Evolutionary conservation across 2,888 invertebrate genomes (phyloP).

Genomic region (Andrena trimmerana): DNA sequence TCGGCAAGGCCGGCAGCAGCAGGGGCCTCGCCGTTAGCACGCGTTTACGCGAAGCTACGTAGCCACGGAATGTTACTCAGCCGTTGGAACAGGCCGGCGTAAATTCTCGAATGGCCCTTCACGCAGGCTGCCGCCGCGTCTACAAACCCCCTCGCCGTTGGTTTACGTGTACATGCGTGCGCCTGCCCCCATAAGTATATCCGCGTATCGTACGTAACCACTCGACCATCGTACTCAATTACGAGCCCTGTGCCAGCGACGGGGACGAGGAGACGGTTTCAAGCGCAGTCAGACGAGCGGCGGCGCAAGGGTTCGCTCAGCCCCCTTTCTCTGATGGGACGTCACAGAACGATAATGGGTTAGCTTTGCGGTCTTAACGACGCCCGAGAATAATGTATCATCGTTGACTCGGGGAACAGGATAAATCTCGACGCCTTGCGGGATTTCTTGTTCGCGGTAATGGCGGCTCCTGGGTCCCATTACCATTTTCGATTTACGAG

Average conservation of each 20-base stretch:
- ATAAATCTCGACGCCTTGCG: slow-evolving; percentile 65
- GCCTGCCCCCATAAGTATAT: slow-evolving; percentile 41
- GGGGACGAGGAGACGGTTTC: slow-evolving; percentile 39
- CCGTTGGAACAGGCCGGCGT: slow-evolving; percentile 49
- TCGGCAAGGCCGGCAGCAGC: not conserved
- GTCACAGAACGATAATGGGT: slow-evolving; percentile 39
- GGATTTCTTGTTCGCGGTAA: slow-evolving; percentile 65
- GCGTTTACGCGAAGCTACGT: slow-evolving; percentile 56
- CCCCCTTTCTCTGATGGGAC: slow-evolving; percentile 43
- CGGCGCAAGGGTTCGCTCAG: not conserved
- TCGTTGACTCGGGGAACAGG: slow-evolving; percentile 55
- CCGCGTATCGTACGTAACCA: slow-evolving; percentile 41
- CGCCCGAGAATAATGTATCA: slow-evolving; percentile 61
- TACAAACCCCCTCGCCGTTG: slow-evolving; percentile 4
- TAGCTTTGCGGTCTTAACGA: slow-evolving; percentile 56
- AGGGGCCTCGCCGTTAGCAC: slow-evolving; percentile 32
- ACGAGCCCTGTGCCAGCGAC: slow-evolving; percentile 16
- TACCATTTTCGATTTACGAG: slow-evolving; percentile 68
- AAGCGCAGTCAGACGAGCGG: slow-evolving; percentile 26
- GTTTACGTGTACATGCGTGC: slow-evolving; percentile 37
- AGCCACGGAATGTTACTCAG: slow-evolving; percentile 54
- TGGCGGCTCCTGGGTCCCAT: slow-evolving; percentile 54
- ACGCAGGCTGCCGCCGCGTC: slow-evolving; percentile 6
- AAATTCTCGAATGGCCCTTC: slow-evolving; percentile 58
- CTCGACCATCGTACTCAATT: slow-evolving; percentile 41